Evolutionary conservation across 1,140 invertebrate species (phyloP), one percentile per base, ranked within the genome.

Genomic region (Oryzaephilus surinamensis): DNA sequence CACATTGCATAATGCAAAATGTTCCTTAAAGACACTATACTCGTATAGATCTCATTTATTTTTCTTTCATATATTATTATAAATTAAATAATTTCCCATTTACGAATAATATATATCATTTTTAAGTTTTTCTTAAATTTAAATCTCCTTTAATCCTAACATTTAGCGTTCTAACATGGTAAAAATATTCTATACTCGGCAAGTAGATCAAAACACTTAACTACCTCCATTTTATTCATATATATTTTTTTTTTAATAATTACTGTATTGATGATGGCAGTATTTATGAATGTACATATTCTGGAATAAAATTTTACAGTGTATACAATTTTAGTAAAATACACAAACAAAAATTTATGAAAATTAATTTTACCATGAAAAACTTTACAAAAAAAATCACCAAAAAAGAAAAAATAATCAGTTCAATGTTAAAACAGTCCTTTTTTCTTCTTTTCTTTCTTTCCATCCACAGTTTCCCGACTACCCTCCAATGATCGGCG

Each of bases 401-500:
- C 26, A 23, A 19, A 35, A 21, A 35, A 21, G 32, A 21, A 35
- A 4, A 8, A 24, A 24, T 24, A 10, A 24, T 24, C 14, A 33
- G 32, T 45, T 35, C 37, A 41, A 35, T 48, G 41, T 47, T 62
- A 61, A 42, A 62, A 62, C 26, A 61, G 41, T 23, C 58, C 57
- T 40, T 62, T 62, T 43, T 60, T 61, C 43, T 60, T 61, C 41
- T 61, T 61, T 27, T 59, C 54, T 34, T 61, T 61, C 29, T 61
- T 61, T 17, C 60, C 60, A 43, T 62, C 60, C 3, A 62, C 55
- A 15, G 58, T 83, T 74, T 86, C 89, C 61, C 82, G 84, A 63
- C 84, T 86, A 29, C 83, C 82, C 63, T 91, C 87, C 46, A 91
- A 69, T 52, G 81, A 85, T 55, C 81, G 74, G 38, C 87, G 72